Base-by-base conservation (phyloP, 2,797 vertebrate genomes). In the Cynopterus sphinx region DNA sequence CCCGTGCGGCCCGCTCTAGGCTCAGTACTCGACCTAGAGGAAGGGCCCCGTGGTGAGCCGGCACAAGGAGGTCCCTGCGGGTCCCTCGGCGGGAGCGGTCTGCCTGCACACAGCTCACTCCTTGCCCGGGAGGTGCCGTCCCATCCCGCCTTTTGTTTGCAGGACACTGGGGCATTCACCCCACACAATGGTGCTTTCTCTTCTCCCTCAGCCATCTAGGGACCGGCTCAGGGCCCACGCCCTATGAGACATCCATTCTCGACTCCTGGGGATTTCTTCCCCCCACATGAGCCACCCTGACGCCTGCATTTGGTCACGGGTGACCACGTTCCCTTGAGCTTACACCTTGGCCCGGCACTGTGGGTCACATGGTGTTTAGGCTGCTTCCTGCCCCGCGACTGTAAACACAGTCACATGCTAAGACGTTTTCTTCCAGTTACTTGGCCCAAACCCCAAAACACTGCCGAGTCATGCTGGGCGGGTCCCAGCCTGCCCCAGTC, bases 331-430 rank as follows among this genome's bases (percentile, higher is more conserved):
- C 70, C 61, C 67, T 59, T 8, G 28, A 85, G 9, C 43, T 39
- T 21, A 31, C 90, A 95, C 96, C 93, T 89, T 70, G 49, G 51
- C 75, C 6, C 3, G 33, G 43, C 6, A 1, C 57, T 53, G 51
- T 9, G 74, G 26, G 53, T 97, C 97, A 97, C 97, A 21, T 95
- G 97, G 87, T 73, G 43, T 86, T 95, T 67, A 89, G 85, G 86
- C 96, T 41, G 92, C 77, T 28, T 31, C 43, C 33, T 1, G 83
- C 81, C 57, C 71, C 1, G 16, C 3, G 24, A 91, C 95, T 96
- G 96, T 98, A 98, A 98, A 98, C 97, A 97, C 1, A 91, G 95
- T 98, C 97, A 98, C 97, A 94, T 97, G 97, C 87, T 85, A 2
- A 17, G 90, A 95, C 79, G 59, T 94, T 96, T 97, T 96, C 97